A percentile compares a stretch with the other conserved stretches of the same genome.
Evolutionary conservation across 2,797 vertebrate species (phyloP).

Genomic region (Menidia menidia): DNA sequence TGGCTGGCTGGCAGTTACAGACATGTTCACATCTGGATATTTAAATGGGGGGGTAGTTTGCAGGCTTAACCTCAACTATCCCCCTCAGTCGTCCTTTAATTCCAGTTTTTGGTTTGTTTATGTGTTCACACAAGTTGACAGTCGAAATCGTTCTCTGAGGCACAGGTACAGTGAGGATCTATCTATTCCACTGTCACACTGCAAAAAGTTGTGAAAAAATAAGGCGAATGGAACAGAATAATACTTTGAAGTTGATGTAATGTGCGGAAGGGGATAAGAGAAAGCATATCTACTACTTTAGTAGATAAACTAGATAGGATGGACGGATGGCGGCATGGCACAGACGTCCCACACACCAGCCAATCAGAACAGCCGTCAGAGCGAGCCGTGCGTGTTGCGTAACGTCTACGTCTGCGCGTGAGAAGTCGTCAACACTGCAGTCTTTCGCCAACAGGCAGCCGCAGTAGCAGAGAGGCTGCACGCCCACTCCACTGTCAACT

Average conservation of each 20-base stretch:
- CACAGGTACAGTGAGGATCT: not conserved
- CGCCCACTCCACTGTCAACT: conserved; percentile 38
- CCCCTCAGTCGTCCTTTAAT: not conserved
- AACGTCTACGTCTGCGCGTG: conserved; percentile 13
- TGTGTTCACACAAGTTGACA: conserved; percentile 6
- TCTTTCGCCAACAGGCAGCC: conserved; percentile 45
- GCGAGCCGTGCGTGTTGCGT: conserved; percentile 44
- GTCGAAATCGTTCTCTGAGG: not conserved
- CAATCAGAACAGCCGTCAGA: conserved; percentile 54
- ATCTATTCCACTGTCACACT: not conserved
- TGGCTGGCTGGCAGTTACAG: not conserved
- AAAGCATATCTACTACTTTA: not conserved
- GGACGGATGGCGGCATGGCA: not conserved
- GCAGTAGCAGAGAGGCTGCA: conserved; percentile 52
- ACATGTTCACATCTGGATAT: conserved; percentile 8
- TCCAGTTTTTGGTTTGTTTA: not conserved
- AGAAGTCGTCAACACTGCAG: conserved; percentile 66
- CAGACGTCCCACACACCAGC: conserved; percentile 7
- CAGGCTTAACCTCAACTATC: not conserved
- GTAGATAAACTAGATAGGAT: not conserved
- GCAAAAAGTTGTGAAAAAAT: not conserved
- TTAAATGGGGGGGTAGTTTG: conserved; percentile 12
- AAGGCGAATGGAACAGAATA: not conserved
- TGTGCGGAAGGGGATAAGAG: no score
- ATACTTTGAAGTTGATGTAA: not conserved